These are phyloP conservation scores for Chloropsis cyanopogon DNA, from an alignment of 2,113 vertebrate species.

Conservation along the genomic window DNA sequence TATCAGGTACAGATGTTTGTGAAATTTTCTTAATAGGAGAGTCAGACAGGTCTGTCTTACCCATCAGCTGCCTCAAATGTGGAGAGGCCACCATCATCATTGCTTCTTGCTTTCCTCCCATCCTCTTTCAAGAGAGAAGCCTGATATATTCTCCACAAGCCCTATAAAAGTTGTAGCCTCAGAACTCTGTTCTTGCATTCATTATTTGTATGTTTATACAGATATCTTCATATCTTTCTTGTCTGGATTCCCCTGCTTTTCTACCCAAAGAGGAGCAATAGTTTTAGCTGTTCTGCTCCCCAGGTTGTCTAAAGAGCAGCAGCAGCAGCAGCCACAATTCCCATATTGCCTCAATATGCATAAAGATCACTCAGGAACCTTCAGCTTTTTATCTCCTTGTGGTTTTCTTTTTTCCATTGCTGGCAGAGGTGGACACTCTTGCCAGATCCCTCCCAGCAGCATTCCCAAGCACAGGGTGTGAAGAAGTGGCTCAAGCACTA, in stretches of 20 bases:
- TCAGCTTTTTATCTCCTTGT: neutral
- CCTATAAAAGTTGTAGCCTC: neutral
- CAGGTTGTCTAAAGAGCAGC: neutral
- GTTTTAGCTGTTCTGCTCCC: neutral
- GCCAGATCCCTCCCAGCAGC: neutral
- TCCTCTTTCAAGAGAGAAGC: neutral
- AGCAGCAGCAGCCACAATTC: neutral
- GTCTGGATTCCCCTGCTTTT: neutral
- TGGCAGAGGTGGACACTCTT: neutral
- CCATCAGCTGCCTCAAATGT: neutral
- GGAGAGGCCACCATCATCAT: neutral
- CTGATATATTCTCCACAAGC: neutral
- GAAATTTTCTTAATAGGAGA: neutral
- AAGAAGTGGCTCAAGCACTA: neutral
- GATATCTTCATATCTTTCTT: neutral
- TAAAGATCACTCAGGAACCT: neutral
- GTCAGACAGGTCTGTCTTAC: neutral
- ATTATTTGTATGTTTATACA: neutral
- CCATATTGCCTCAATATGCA: neutral
- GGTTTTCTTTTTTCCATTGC: neutral
- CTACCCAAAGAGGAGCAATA: neutral
- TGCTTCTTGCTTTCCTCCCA: neutral
- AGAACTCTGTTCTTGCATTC: neutral
- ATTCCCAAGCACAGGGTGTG: neutral
- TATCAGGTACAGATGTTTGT: conserved; percentile 29